Evolutionary conservation across 2,113 vertebrate species (phyloP).

Genomic region (Barnardius zonarius): DNA sequence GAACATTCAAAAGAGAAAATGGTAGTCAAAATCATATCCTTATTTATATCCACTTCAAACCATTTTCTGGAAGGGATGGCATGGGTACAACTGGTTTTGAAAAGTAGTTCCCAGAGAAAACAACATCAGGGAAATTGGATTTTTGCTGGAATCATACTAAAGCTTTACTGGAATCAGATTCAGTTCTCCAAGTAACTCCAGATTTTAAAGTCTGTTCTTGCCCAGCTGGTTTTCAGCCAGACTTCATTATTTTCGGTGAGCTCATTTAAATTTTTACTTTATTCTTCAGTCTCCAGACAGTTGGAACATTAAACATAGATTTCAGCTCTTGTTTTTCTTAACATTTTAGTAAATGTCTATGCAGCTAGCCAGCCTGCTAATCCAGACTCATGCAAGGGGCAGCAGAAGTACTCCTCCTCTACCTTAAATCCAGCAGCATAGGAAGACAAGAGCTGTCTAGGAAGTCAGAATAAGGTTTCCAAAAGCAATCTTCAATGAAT

Average conservation of each 20-base stretch:
- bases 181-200: constrained; percentile 45
- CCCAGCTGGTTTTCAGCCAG: constrained; percentile 49
- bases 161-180: constrained; percentile 50
- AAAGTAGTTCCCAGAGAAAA: constrained; percentile 34
- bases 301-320: constrained; percentile 34
- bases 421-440: background rate
- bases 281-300: constrained; percentile 32
- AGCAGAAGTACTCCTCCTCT: background rate
- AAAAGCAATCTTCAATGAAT: background rate
- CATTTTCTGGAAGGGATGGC: constrained; percentile 24
- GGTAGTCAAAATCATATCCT: background rate
- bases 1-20: background rate
- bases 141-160: constrained; percentile 46
- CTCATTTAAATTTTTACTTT: constrained; percentile 60
- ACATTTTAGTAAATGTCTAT: background rate
- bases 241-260: constrained; percentile 59
- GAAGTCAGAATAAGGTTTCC: background rate
- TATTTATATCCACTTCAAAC: background rate
- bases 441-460: background rate
- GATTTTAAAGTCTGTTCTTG: constrained; percentile 44
- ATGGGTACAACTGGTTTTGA: background rate
- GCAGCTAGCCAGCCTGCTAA: background rate
- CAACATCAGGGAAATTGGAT: constrained; percentile 12
- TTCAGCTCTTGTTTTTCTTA: constrained; percentile 43
- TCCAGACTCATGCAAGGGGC: background rate